Base-by-base conservation (phyloP, 2,797 vertebrate species). In the Argyrosomus regius region DNA sequence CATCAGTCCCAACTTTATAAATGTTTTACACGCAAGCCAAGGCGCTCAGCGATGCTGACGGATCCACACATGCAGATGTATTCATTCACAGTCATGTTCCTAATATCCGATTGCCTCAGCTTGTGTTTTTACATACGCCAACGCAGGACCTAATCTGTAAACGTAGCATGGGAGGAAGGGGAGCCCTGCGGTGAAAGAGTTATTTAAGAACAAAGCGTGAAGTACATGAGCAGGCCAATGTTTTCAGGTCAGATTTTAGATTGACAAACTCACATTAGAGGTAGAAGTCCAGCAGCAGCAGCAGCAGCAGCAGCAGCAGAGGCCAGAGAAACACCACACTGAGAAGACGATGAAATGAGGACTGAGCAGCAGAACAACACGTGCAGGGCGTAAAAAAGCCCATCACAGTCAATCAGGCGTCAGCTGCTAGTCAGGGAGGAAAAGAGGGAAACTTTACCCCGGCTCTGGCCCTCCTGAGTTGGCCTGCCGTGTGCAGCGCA, bases 361-460 rank as follows among this genome's bases (percentile, higher is more conserved):
- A 57, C 74, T 39, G 78, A 81, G 77, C 85, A 75, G 90, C 70
- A 46, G 90, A 94, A 92, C 90, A 94, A 95, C 94, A 95, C 86
- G 91, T 93, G 93, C 91, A 80, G 88, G 73, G 86, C 56, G 80
- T 92, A 92, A 94, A 92, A 93, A 90, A 93, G 78, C 82, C 91
- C 92, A 95, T 96, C 92, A 92, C 88, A 94, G 94, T 94, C 94
- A 94, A 95, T 95, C 95, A 95, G 91, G 77, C 86, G 49, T 87
- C 87, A 85, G 86, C 83, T 78, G 78, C 92, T 93, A 95, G 91
- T 93, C 85, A 91, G 91, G 85, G 86, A 91, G 77, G 72, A 83
- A 87, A 86, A 88, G 85, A 88, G 84, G 86, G 92, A 93, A 95
- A 95, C 92, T 89, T 89, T 91, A 95, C 85, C 91, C 93, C 85